Evolutionary conservation across 2,888 invertebrate species (phyloP), one percentile per base, ranked within the genome.

Genomic region (Cremastinae sp.): DNA sequence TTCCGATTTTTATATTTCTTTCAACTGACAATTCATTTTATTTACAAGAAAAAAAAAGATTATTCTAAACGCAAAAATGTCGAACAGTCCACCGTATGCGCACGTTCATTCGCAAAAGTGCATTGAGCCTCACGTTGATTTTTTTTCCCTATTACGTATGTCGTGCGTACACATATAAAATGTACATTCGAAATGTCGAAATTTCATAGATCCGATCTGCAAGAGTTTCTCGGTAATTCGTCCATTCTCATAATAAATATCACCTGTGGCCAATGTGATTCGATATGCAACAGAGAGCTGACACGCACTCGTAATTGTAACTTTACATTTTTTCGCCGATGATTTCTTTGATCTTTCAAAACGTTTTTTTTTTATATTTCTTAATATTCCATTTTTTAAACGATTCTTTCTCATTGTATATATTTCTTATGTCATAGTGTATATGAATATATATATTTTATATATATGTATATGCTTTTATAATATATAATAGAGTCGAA

Each of bases 401-500:
- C 70, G 22, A 65, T 70, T 71, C 59, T 61, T 65, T 47, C 55
- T 39, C 62, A 70, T 47, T 43, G 51, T 58, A 70, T 65, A 16
- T 37, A 43, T 18, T 62, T 20, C 47, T 49, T 64, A 47, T 41
- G 22, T 12, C 53, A 65, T 1, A 65, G 53, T 65, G 43, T 43
- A 28, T 64, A 51, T 51, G 14, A 51, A 51, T 51, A 45, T 35
- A 45, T 64, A 49, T 65, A 12, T 53, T 64, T 35, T 59, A 45
- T 43, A 12, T 59, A 56, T 39, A 39, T 39, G 35, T 55, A 53
- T 20, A 53, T 20, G 16, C 41, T 56, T 49, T 49, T 68, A 59
- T 65, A 45, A 45, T 41, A n/a, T n/a, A 71, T 56, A 68, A 41
- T 62, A 66, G 66, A 72, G 37, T 71, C 66, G 61, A 75, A 66